Percentiles rank a stretch among this genome's conserved stretches.
These are phyloP conservation scores for Erebia epiphron DNA, from an alignment of 2,888 invertebrate species.

Conservation along the genomic window DNA sequence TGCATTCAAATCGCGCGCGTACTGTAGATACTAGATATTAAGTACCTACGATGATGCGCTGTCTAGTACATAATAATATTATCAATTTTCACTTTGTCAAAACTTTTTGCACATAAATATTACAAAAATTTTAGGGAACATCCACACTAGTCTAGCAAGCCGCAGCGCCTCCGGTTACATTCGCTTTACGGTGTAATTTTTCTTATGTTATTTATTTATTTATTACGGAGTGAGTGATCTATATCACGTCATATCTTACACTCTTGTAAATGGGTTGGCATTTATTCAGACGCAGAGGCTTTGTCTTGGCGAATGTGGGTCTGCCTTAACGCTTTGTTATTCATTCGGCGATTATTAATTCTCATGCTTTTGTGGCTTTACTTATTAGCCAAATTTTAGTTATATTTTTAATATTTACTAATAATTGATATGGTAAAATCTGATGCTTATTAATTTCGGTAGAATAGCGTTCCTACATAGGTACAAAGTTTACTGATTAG, in stretches of 20 bases:
- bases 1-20: no score
- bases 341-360: constrained; percentile 33
- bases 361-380: not conserved
- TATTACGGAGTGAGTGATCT: constrained; percentile 82
- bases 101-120: not conserved
- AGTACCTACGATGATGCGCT: no score
- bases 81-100: no score
- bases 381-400: not conserved
- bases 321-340: constrained; percentile 50
- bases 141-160: constrained; percentile 55
- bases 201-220: constrained; percentile 83
- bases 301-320: constrained; percentile 51
- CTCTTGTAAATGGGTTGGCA: constrained; percentile 80
- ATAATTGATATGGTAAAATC: no score
- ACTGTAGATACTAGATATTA: no score
- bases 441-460: no score
- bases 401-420: no score
- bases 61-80: no score
- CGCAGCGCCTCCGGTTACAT: constrained; percentile 79
- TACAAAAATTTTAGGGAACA: constrained; percentile 15
- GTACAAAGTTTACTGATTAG: no score
- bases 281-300: constrained; percentile 63
- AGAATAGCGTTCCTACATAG: no score
- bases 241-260: constrained; percentile 83
- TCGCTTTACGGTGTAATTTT: constrained; percentile 83